These are phyloP conservation scores for Ranitomeya imitator DNA, from an alignment of 2,113 vertebrate genomes.

Conservation along the genomic window DNA sequence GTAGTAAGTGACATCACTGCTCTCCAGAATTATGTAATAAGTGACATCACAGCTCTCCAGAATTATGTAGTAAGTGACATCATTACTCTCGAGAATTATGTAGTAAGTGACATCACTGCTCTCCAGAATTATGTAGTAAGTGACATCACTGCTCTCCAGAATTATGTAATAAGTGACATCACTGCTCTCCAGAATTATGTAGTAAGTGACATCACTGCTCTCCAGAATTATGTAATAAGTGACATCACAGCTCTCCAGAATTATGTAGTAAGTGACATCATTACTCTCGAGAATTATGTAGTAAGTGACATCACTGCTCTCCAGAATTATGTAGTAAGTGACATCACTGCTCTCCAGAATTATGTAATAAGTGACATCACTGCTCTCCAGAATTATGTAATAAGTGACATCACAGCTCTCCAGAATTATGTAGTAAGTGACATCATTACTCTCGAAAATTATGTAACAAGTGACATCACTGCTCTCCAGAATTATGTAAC, in stretches of 20 bases:
- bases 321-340: too few relatives aligned
- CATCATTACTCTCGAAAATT: neutral
- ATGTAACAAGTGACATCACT: neutral
- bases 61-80: neutral
- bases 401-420: neutral
- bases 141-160: neutral
- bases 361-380: neutral
- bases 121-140: neutral
- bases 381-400: neutral
- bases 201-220: too few relatives aligned
- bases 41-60: neutral
- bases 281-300: too few relatives aligned
- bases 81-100: neutral
- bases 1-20: neutral
- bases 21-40: neutral
- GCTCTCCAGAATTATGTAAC: too few relatives aligned
- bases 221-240: too few relatives aligned
- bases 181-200: neutral
- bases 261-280: neutral
- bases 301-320: neutral
- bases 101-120: neutral
- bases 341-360: neutral
- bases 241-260: neutral
- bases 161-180: neutral
- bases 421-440: neutral